Evolutionary conservation across 2,113 vertebrate species (phyloP).

Genomic region (Psophia crepitans): DNA sequence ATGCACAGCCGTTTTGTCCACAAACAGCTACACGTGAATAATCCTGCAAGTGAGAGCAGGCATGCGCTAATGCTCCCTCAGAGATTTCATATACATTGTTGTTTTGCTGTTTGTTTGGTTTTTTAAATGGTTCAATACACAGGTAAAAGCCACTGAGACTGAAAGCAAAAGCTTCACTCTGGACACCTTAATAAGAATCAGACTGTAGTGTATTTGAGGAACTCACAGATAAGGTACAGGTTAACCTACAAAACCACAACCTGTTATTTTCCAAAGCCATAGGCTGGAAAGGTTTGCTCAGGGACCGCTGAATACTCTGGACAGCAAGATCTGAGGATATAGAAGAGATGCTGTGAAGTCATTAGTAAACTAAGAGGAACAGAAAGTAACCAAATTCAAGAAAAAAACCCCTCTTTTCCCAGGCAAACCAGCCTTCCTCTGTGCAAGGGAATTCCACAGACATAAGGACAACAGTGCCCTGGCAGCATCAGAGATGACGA

Average conservation of each 20-base stretch:
- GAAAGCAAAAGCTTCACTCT: neutral
- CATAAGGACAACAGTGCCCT: neutral
- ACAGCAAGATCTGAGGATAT: neutral
- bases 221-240: neutral
- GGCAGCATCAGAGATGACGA: neutral
- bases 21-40: neutral
- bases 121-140: neutral
- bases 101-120: neutral
- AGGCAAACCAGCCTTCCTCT: neutral
- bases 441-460: neutral
- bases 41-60: neutral
- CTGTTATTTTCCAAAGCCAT: neutral
- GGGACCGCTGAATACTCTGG: neutral
- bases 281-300: neutral
- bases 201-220: neutral
- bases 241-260: neutral
- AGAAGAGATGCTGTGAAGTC: neutral
- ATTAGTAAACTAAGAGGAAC: neutral
- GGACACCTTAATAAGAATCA: neutral
- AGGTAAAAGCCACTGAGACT: neutral
- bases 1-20: neutral
- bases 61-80: neutral
- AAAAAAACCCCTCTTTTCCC: neutral
- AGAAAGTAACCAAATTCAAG: neutral
- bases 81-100: neutral